phyloP scores from a whole-genome alignment of 2,888 invertebrate genomes.

The Limnephilus lunatus region DNA sequence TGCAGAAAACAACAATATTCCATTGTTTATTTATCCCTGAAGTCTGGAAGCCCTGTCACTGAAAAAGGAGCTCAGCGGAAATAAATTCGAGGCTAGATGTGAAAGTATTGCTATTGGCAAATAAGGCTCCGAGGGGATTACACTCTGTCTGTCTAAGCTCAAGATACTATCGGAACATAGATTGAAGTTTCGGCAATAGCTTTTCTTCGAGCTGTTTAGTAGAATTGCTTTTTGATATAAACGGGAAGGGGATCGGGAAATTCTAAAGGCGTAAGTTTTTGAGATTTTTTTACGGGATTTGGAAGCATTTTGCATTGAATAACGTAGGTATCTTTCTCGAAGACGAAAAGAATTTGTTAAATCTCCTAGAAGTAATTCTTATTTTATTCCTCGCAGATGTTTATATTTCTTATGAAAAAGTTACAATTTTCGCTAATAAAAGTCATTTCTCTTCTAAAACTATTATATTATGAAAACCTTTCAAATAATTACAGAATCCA shows the following conservation, averaged over 20 bases:
- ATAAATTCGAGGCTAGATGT: slow-evolving; percentile 16
- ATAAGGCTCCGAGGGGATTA: slow-evolving; percentile 45
- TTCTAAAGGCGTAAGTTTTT: background rate
- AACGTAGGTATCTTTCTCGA: background rate
- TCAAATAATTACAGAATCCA: too few species aligned
- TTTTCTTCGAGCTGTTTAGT: slow-evolving; percentile 42
- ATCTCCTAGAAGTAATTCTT: background rate
- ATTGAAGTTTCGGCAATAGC: slow-evolving; percentile 48
- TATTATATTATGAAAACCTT: background rate
- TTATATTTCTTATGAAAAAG: background rate
- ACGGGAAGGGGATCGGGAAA: background rate
- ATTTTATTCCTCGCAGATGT: background rate
- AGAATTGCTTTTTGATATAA: slow-evolving; percentile 38
- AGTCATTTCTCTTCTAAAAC: background rate
- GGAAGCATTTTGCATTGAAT: background rate
- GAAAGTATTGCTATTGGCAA: slow-evolving; percentile 45
- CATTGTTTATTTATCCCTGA: slow-evolving; percentile 28
- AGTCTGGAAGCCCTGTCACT: slow-evolving; percentile 9
- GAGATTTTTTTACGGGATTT: background rate
- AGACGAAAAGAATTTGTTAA: background rate
- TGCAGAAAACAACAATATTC: background rate
- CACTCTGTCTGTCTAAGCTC: slow-evolving; percentile 34
- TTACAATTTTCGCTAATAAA: background rate
- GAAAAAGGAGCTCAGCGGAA: background rate
- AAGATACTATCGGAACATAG: slow-evolving; percentile 41